Percentiles rank a stretch among this genome's conserved stretches.
These are phyloP conservation scores for Cancer borealis DNA, from an alignment of 2,888 invertebrate species.

Conservation along the genomic window DNA sequence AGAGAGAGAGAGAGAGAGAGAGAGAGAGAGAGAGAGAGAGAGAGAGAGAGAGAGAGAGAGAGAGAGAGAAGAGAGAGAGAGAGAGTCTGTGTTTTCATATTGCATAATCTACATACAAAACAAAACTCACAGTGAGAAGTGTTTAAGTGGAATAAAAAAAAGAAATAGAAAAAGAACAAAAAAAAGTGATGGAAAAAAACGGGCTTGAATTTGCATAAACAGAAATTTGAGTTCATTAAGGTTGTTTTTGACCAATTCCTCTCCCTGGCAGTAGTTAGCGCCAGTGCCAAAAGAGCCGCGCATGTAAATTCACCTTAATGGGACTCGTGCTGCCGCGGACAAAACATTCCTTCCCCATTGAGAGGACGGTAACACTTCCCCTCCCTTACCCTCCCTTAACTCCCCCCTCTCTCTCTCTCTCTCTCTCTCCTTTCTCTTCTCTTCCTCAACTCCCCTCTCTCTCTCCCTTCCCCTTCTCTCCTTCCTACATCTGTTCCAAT, in stretches of 20 bases:
- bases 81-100: neutral
- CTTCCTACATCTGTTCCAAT: neutral
- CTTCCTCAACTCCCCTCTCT: neutral
- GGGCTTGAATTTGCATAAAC: neutral
- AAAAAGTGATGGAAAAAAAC: neutral
- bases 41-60: slow-evolving; percentile 39
- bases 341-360: slow-evolving; percentile 4
- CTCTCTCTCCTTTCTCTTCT: neutral
- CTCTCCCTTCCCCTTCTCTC: neutral
- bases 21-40: slow-evolving; percentile 24
- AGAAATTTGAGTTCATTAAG: slow-evolving; percentile 23
- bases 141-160: slow-evolving; percentile 2
- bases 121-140: neutral
- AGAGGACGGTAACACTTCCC: neutral
- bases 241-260: neutral
- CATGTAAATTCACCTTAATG: slow-evolving; percentile 6
- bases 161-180: too few species aligned
- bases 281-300: neutral
- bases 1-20: neutral
- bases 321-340: neutral
- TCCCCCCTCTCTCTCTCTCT: neutral
- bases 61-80: slow-evolving; percentile 41
- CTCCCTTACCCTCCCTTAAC: neutral
- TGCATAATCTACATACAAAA: slow-evolving; percentile 25
- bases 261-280: neutral